Percentiles rank a stretch among this genome's conserved stretches.
These are phyloP conservation scores for Dryas iulia DNA, from an alignment of 1,140 invertebrate genomes.

Conservation along the genomic window DNA sequence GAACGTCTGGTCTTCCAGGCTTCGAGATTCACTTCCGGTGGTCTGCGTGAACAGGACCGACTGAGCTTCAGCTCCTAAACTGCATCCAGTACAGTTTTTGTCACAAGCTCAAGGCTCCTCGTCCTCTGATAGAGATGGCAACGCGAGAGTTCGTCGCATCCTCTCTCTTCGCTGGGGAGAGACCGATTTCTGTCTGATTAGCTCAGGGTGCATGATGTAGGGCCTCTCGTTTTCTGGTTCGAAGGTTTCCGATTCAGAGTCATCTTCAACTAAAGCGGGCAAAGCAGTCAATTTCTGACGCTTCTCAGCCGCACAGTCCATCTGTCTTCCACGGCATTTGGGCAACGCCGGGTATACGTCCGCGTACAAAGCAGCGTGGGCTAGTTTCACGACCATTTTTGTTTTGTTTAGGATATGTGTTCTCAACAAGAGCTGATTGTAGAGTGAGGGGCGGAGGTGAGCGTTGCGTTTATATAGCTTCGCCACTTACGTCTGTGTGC, in stretches of 20 bases:
- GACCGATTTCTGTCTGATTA: constrained; percentile 65
- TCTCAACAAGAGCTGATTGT: constrained; percentile 49
- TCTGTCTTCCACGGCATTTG: constrained; percentile 51
- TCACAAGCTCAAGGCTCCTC: constrained; percentile 66
- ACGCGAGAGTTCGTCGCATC: constrained; percentile 56
- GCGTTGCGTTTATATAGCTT: constrained; percentile 59
- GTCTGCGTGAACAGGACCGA: constrained; percentile 27
- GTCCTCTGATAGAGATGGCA: constrained; percentile 71
- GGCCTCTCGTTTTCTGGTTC: constrained; percentile 50
- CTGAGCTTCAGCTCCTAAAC: constrained; percentile 47
- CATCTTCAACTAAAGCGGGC: constrained; percentile 69
- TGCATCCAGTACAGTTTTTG: constrained; percentile 47
- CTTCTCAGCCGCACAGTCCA: constrained; percentile 48
- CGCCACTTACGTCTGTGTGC: constrained; percentile 46
- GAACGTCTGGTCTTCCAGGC: neutral
- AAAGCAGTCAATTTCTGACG: constrained; percentile 59
- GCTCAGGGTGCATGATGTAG: constrained; percentile 51
- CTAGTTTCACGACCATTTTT: constrained; percentile 75
- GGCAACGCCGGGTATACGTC: constrained; percentile 63
- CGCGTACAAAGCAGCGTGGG: constrained; percentile 60
- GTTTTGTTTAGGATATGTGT: constrained; percentile 35
- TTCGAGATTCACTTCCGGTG: constrained; percentile 33
- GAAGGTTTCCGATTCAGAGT: constrained; percentile 62
- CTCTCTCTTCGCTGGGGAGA: constrained; percentile 62
- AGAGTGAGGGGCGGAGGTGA: constrained; percentile 57